phyloP scores from a whole-genome alignment of 2,888 invertebrate genomes.

The Apamea sordens region DNA sequence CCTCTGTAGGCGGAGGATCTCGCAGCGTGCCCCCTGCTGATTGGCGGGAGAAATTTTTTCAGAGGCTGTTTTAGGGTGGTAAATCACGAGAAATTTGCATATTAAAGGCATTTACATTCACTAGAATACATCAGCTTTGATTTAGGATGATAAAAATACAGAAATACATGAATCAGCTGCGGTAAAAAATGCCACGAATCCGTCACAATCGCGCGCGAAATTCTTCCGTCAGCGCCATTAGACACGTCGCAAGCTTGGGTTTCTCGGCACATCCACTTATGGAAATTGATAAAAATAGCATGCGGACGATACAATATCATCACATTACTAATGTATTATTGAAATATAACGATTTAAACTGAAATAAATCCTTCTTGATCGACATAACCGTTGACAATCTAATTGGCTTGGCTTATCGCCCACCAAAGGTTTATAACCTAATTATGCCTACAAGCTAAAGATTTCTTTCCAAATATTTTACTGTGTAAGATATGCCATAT shows the following conservation, averaged over 20 bases:
- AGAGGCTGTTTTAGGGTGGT: conserved; percentile 74
- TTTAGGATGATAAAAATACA: conserved; percentile 71
- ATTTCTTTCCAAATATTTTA: conserved; percentile 58
- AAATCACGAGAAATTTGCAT: conserved; percentile 64
- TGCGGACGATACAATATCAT: conserved; percentile 75
- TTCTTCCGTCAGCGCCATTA: conserved; percentile 90
- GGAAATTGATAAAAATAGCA: conserved; percentile 89
- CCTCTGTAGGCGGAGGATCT: conserved; percentile 73
- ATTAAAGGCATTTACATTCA: conserved; percentile 73
- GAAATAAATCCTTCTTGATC: conserved; percentile 70
- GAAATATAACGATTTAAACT: conserved; percentile 69
- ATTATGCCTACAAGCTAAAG: conserved; percentile 76
- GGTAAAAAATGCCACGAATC: conserved; percentile 90
- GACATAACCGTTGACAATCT: conserved; percentile 79
- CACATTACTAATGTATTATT: conserved; percentile 69
- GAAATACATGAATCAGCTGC: conserved; percentile 83
- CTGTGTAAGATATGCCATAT: conserved; percentile 65
- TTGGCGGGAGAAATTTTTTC: conserved; percentile 88
- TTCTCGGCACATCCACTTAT: conserved; percentile 87
- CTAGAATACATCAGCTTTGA: conserved; percentile 74
- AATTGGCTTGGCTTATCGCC: conserved; percentile 88
- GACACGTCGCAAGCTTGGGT: conserved; percentile 90
- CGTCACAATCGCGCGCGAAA: conserved; percentile 91
- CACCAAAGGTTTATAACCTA: conserved; percentile 88
- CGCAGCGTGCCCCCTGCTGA: conserved; percentile 89